Evolutionary conservation across 2,797 vertebrate species (phyloP).

Genomic region (Smutsia gigantea): DNA sequence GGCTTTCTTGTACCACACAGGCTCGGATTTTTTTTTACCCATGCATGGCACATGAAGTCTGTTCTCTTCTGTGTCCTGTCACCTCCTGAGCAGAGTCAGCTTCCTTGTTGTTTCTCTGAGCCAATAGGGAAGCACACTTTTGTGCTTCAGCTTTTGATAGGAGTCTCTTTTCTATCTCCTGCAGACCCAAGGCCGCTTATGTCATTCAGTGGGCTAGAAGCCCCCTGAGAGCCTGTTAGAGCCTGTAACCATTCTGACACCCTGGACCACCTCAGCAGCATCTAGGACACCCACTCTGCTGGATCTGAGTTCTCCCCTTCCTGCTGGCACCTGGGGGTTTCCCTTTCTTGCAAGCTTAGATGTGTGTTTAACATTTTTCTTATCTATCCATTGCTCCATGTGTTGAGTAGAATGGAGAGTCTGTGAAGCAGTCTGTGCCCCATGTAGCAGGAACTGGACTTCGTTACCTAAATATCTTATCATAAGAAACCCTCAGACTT

Average conservation of each 20-base stretch:
- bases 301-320: neutral
- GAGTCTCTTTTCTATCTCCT: neutral
- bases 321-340: neutral
- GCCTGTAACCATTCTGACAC: neutral
- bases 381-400: neutral
- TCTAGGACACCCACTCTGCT: neutral
- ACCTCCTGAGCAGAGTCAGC: neutral
- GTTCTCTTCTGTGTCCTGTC: fast-evolving
- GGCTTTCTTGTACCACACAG: neutral
- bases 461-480: neutral
- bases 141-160: neutral
- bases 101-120: neutral
- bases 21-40: neutral
- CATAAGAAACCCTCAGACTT: neutral
- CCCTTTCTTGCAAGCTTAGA: neutral
- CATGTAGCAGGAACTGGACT: no score
- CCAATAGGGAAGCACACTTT: neutral
- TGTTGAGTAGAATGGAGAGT: neutral
- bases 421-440: neutral
- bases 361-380: fast-evolving
- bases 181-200: neutral
- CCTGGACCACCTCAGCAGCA: no score
- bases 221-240: neutral
- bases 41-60: fast-evolving
- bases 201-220: neutral